Evolutionary conservation across 2,888 invertebrate genomes (phyloP).

Genomic region (Trachelus iudaicus): DNA sequence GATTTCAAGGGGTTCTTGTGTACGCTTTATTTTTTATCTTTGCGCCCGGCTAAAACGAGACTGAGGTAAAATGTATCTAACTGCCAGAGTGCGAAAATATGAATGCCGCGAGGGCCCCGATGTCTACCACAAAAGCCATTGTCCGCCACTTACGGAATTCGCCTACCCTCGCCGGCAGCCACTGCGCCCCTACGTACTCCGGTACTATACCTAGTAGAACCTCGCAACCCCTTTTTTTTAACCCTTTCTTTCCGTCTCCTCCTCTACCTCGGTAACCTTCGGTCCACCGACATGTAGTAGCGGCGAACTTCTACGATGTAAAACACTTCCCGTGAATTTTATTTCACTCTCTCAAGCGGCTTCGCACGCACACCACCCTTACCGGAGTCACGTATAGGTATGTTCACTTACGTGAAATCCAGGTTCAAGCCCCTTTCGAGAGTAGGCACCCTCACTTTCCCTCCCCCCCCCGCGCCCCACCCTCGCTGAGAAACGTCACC

Average conservation of each 20-base stretch:
- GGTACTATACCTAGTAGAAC: conserved; percentile 27
- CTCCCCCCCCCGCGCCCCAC: background rate
- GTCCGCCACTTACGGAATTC: conserved; percentile 63
- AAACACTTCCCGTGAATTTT: conserved; percentile 62
- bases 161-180: conserved; percentile 37
- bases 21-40: no score
- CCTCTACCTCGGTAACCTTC: conserved; percentile 31
- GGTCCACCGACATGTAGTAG: background rate
- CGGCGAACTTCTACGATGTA: conserved; percentile 41
- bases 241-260: conserved; percentile 8
- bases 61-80: conserved; percentile 44
- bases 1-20: no score
- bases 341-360: conserved; percentile 36
- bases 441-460: no score
- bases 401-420: no score
- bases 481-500: conserved; percentile 44
- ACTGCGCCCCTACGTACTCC: conserved; percentile 10
- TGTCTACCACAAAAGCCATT: conserved; percentile 60
- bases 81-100: conserved; percentile 43
- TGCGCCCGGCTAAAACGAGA: no score
- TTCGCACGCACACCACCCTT: no score
- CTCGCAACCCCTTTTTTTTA: conserved; percentile 21
- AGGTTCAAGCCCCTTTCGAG: no score
- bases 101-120: conserved; percentile 47
- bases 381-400: no score